phyloP scores from a whole-genome alignment of 2,888 invertebrate species.

The Lasioglossum oenotherae region DNA sequence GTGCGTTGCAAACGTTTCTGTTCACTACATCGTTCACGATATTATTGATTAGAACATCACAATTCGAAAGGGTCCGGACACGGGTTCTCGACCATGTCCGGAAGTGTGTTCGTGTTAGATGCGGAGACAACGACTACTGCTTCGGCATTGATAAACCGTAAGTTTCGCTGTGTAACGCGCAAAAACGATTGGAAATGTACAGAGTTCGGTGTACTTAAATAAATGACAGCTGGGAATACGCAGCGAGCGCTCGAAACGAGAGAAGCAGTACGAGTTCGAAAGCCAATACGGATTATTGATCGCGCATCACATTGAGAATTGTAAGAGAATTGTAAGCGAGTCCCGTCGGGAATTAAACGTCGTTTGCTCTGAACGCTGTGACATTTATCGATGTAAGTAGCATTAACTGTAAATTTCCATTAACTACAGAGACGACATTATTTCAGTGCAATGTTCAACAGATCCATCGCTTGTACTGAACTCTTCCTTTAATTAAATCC shows the following conservation, averaged over 20 bases:
- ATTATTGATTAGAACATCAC: not conserved
- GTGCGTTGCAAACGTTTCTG: not conserved
- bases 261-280: not conserved
- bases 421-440: slow-evolving; percentile 19
- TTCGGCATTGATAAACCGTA: not conserved
- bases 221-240: not conserved
- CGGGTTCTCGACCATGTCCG: not conserved
- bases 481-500: slow-evolving; percentile 50
- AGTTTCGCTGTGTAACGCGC: not conserved
- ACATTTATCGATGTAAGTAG: slow-evolving; percentile 43
- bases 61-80: not conserved
- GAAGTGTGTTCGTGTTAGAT: not conserved
- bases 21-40: not conserved
- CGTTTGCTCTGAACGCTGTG: slow-evolving; percentile 44
- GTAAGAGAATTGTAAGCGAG: slow-evolving; percentile 7
- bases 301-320: not conserved
- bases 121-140: not conserved
- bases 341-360: slow-evolving; percentile 12
- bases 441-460: slow-evolving; percentile 40
- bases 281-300: not conserved
- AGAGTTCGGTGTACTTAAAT: slow-evolving; percentile 7
- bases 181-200: not conserved
- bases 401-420: slow-evolving; percentile 38
- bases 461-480: slow-evolving; percentile 48
- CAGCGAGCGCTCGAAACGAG: not conserved